Conservation (phyloP, 2,888 invertebrate genomes). For the Tenthredo notha region DNA sequence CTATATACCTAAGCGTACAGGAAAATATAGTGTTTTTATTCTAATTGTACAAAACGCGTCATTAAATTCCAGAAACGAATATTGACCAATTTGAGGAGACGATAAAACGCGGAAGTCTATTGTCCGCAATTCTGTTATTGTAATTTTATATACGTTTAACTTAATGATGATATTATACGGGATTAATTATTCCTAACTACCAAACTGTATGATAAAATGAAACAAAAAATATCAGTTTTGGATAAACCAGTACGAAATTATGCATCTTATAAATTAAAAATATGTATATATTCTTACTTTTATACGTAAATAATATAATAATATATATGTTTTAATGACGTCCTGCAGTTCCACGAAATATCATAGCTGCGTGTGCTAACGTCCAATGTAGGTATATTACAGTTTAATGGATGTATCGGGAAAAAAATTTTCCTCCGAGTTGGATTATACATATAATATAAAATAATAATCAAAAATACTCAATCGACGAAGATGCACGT, state of each 20-base stretch:
- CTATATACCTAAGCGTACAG: not conserved
- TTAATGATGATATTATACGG: not conserved
- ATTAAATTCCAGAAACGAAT: not conserved
- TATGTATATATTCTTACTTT: not conserved
- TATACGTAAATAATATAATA: not conserved
- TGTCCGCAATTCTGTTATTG: not conserved
- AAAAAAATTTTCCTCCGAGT: not conserved
- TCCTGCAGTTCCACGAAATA: not conserved
- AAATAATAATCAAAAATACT: not conserved
- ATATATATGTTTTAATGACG: not conserved
- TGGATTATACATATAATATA: not conserved
- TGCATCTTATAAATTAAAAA: not conserved
- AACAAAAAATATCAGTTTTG: not conserved
- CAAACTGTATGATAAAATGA: not conserved
- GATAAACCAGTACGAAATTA: not conserved
- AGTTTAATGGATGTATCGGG: not conserved
- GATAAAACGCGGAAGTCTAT: not conserved
- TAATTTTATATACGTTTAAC: not conserved
- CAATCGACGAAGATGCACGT: not conserved
- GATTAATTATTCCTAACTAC: not conserved
- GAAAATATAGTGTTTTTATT: not conserved
- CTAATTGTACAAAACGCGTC: not conserved
- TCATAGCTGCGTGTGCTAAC: not conserved
- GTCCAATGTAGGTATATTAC: not conserved
- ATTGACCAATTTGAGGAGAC: not conserved